Base-by-base conservation (phyloP, 2,888 invertebrate genomes). In the Dynastes maya region DNA sequence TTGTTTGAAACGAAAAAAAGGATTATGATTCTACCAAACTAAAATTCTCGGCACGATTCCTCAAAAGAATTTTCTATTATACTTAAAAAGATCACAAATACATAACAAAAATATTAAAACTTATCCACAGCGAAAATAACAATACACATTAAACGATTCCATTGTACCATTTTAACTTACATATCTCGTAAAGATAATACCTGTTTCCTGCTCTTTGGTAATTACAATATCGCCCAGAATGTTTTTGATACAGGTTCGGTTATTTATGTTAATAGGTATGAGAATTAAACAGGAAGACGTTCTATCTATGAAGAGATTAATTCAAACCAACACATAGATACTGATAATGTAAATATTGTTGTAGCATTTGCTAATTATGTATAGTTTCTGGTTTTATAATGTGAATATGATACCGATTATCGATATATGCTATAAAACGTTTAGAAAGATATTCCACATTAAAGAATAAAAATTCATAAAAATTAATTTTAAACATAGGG, bases 201-300 rank as follows among this genome's bases (percentile, higher is more conserved):
- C 63, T 63, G 63, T n/a, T 63, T 63, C 63, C 63, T 63, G 63
- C 27, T 63, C 63, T 63, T 32, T 63, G 63, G 13, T 22, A 55
- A 55, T 55, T 55, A 55, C 22, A 63, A n/a, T 29, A 63, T 63
- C 63, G 32, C 11, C 32, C 6, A 63, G 13, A 63, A 63, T 22
- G 27, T 63, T 63, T 29, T 29, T 63, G 63, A 63, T 63, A 63
- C 63, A 63, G 63, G 63, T 63, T 32, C 32, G 63, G 29, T 11
- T 63, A 29, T 63, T 63, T 63, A 63, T 32, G 13, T 63, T 32
- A 63, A 63, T 63, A 63, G 63, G 63, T 63, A 63, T 9, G 22
- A 29, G 32, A 6, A 29, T 45, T 63, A 29, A 13, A 63, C 63
- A 63, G 63, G 63, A 63, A 63, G 11, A 63, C 9, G 29, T 13